Evolutionary conservation across 2,113 vertebrate genomes (phyloP).

Genomic region (Galemys pyrenaicus): DNA sequence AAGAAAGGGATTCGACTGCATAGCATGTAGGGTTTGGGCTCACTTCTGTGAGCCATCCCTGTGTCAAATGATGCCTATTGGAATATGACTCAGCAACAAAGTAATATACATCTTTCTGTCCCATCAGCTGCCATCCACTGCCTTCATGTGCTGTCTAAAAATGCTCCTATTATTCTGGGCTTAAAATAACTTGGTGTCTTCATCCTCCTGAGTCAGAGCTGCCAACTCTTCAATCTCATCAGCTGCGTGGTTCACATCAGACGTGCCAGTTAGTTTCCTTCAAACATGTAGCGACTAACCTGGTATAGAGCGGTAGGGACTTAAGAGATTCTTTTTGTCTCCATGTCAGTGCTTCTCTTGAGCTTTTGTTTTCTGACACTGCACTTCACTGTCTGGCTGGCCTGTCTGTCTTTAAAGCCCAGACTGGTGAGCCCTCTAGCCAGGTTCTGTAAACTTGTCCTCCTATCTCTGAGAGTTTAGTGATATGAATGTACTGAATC

Average conservation of each 20-base stretch:
- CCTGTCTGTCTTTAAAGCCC: background rate
- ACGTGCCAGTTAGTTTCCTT: background rate
- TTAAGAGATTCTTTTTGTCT: background rate
- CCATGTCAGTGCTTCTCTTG: background rate
- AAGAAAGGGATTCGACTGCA: background rate
- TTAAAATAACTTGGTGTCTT: slow-evolving; percentile 26
- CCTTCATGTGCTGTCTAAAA: background rate
- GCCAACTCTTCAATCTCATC: slow-evolving; percentile 10
- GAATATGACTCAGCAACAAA: background rate
- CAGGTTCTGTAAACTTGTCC: background rate
- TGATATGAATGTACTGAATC: background rate
- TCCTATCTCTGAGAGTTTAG: background rate
- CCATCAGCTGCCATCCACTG: slow-evolving; percentile 10
- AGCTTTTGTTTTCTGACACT: slow-evolving; percentile 14
- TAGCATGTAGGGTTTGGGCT: background rate
- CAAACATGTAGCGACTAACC: background rate
- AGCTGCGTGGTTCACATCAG: background rate
- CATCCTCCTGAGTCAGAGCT: background rate
- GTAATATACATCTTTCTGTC: background rate
- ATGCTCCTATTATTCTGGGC: background rate
- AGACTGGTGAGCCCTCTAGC: background rate
- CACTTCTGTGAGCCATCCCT: background rate
- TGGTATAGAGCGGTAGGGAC: background rate
- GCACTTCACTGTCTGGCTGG: background rate
- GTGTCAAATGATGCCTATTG: background rate